Evolutionary conservation across 1,140 invertebrate genomes (phyloP), one percentile per base, ranked within the genome.

Genomic region (Atta texana): DNA sequence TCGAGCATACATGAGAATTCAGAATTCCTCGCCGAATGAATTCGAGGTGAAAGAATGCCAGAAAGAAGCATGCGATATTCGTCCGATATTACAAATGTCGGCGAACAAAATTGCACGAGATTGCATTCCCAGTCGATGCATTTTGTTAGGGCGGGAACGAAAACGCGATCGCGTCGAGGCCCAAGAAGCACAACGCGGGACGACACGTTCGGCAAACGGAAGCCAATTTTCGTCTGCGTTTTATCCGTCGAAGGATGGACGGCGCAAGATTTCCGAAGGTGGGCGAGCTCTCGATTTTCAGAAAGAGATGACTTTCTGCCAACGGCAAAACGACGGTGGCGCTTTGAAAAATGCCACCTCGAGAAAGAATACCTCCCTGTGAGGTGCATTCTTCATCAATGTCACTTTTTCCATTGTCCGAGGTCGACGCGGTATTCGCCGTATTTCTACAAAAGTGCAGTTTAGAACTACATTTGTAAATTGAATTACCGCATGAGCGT

Each of bases 331-430:
- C 39, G 28, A 2, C 69, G 14, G 80, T 39, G 80, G 55, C 69
- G 69, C 69, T 69, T 63, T 84, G 80, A 84, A 84, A 84, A 84
- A 84, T 84, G 80, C 69, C 69, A 39, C 57, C 39, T 24, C 31
- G 34, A 24, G 34, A 16, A 82, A 72, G 68, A 39, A 39, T 39
- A 61, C 53, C 55, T 84, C 55, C 24, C 39, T 39, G 64, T 28
- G 69, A 68, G 68, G n/a, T 84, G n/a, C 55, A 8, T 75, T 84
- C 69, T 84, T 74, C 69, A 55, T 84, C 80, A 84, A 74, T 24
- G 69, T 84, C 80, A 75, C 69, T 63, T 75, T 63, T 61, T 51
- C 39, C 80, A 84, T 84, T 75, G 80, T 75, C 55, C 59, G 55
- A 2, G 28, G 34, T 49, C 55, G 69, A 4, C 21, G 55, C 24